Conservation (phyloP, 2,888 invertebrate species). For the Schizotus pectinicornis region DNA sequence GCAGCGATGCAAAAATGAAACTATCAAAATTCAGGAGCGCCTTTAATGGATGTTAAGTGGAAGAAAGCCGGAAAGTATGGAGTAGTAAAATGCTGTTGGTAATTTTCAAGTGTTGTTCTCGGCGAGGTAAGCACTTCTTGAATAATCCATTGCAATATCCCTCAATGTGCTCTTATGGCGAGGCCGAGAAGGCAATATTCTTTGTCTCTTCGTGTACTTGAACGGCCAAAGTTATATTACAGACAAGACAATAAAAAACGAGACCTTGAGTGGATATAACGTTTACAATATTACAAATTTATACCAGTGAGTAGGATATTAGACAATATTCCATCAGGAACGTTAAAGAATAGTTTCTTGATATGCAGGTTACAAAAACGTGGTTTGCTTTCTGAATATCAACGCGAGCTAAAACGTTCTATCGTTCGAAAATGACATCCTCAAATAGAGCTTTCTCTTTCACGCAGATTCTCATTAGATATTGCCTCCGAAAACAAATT, state of each 20-base stretch:
- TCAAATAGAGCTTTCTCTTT: slow-evolving; percentile 31
- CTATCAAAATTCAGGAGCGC: slow-evolving; percentile 28
- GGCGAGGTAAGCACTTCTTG: slow-evolving; percentile 41
- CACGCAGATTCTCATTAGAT: slow-evolving; percentile 31
- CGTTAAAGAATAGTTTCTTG: slow-evolving; percentile 31
- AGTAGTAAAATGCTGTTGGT: slow-evolving; percentile 40
- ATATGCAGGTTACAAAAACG: slow-evolving; percentile 28
- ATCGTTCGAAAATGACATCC: slow-evolving; percentile 45
- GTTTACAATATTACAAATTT: slow-evolving; percentile 42
- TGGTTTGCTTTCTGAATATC: slow-evolving; percentile 33
- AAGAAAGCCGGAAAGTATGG: slow-evolving; percentile 31
- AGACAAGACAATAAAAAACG: slow-evolving; percentile 37
- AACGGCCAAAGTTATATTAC: slow-evolving; percentile 37
- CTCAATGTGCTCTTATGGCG: slow-evolving; percentile 39
- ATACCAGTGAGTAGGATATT: slow-evolving; percentile 37
- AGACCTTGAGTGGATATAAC: slow-evolving; percentile 36
- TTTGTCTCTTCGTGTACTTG: slow-evolving; percentile 36
- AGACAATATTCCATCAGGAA: slow-evolving; percentile 30
- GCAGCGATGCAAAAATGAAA: slow-evolving; percentile 9
- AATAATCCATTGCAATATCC: slow-evolving; percentile 47
- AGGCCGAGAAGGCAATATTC: slow-evolving; percentile 44
- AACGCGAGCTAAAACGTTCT: slow-evolving; percentile 37
- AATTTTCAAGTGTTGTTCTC: slow-evolving; percentile 39
- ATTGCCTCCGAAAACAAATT: slow-evolving; percentile 34
- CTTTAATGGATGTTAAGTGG: slow-evolving; percentile 32